phyloP scores from a whole-genome alignment of 2,113 vertebrate genomes.

The Tonatia bakeri region DNA sequence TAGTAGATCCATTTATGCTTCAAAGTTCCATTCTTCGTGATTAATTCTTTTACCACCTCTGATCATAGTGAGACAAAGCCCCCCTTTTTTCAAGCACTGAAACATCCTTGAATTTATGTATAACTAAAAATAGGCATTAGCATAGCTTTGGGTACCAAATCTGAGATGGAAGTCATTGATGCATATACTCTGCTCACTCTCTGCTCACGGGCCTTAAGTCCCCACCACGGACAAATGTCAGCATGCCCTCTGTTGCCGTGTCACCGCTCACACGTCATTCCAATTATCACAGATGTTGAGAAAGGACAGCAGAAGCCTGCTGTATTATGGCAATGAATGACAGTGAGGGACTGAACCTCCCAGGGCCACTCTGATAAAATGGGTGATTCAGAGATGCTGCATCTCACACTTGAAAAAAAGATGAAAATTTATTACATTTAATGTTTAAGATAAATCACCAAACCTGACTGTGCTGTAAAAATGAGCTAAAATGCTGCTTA shows the following conservation, averaged over 20 bases:
- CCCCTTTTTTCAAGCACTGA: not conserved
- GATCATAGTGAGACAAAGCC: not conserved
- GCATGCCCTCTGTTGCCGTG: not conserved
- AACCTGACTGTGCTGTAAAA: constrained; percentile 67
- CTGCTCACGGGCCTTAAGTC: constrained; percentile 6
- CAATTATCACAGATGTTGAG: constrained; percentile 49
- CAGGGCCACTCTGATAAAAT: constrained; percentile 43
- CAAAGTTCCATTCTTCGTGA: not conserved
- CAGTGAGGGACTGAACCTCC: constrained; percentile 14
- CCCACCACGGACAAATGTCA: not conserved
- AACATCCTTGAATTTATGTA: not conserved
- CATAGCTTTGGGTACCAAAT: not conserved
- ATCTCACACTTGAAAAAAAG: constrained; percentile 58
- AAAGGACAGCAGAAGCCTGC: constrained; percentile 25
- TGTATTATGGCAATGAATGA: constrained; percentile 58
- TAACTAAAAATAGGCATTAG: not conserved
- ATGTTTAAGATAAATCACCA: constrained; percentile 75
- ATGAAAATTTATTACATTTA: constrained; percentile 73
- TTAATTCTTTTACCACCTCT: constrained; percentile 28
- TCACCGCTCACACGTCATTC: constrained; percentile 30
- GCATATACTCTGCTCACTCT: not conserved
- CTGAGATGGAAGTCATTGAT: not conserved
- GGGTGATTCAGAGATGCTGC: constrained; percentile 55
- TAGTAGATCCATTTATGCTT: constrained; percentile 10
- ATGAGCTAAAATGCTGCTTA: constrained; percentile 75